Base-by-base conservation (phyloP, 2,888 invertebrate genomes). In the Protonemura montana region DNA sequence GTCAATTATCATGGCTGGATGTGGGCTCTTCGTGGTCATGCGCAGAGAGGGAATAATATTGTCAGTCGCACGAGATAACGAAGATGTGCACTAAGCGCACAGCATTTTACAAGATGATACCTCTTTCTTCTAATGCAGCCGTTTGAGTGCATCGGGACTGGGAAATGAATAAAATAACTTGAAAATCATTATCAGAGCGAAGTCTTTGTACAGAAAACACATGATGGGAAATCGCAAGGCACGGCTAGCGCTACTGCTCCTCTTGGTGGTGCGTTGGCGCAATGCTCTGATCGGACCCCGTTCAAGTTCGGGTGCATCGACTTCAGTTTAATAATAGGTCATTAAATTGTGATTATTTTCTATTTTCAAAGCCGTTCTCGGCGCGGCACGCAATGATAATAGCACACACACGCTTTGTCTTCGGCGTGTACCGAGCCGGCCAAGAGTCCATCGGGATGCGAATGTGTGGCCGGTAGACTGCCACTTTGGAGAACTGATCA, bases 1-100 rank as follows among this genome's bases (percentile, higher is more conserved):
- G 84, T 84, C 84, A 59, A 84, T 84, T 84, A 84, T 81, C 82
- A 41, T 59, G 81, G 30, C 27, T 81, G 30, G n/a, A 30, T 30
- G 21, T 59, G 21, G 16, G 7, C 13, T 21, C 2, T 21, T 13
- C 59, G 10, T 10, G 35, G 10, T 35, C 59, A 3, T 16, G 16
- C 21, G 13, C 13, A 3, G 16, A 21, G 59, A 6, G 3, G 21
- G 6, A 59, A 59, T 59, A 13, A 59, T 59, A 59, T 59, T 59
- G 59, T 59, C 21, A 59, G 21, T 21, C 21, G 21, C 16, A 16
- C 59, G 21, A 59, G 59, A 59, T 59, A 59, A 59, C 59, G 59
- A 59, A 59, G 59, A 59, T 59, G 59, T 59, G 59, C 59, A 59
- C 21, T 59, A 59, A 59, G 59, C 59, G 7, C 1, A 59, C 5